Conservation (phyloP, 2,113 vertebrate species). For the Clarias gariepinus region DNA sequence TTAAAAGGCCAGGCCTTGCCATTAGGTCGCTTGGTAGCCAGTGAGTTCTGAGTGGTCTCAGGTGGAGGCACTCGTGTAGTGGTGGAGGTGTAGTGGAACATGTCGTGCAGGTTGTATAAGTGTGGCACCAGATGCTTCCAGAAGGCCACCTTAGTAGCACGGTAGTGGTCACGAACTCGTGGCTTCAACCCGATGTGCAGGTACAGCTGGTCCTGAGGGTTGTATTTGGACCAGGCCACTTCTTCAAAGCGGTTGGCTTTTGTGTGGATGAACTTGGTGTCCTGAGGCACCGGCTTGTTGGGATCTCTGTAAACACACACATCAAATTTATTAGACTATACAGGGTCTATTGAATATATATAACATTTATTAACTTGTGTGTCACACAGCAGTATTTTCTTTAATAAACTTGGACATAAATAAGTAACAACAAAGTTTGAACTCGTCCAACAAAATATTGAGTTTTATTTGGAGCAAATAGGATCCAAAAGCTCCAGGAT, state of each 20-base stretch:
- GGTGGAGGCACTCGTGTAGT: constrained; percentile 97
- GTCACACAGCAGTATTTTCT: too few species aligned
- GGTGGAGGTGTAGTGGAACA: constrained; percentile 98
- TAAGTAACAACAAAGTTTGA: not conserved
- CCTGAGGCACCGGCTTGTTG: constrained; percentile 97
- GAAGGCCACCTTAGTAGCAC: constrained; percentile 98
- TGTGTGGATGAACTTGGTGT: constrained; percentile 99
- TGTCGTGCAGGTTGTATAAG: constrained; percentile 96
- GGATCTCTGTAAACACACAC: constrained; percentile 80
- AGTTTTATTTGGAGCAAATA: not conserved
- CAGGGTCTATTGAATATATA: not conserved
- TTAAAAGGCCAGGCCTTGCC: constrained; percentile 87
- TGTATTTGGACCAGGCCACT: constrained; percentile 99
- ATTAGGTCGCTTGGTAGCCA: constrained; percentile 90
- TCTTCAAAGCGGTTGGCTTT: constrained; percentile 98
- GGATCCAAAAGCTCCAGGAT: not conserved
- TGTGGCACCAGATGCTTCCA: constrained; percentile 99
- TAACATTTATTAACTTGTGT: not conserved
- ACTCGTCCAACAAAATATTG: not conserved
- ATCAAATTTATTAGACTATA: not conserved
- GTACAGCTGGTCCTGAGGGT: constrained; percentile 96
- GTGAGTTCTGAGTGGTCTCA: constrained; percentile 91
- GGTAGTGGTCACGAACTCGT: constrained; percentile 95
- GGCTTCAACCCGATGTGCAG: constrained; percentile 98
- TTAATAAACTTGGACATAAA: not conserved